These are phyloP conservation scores for Metacarcinus magister DNA, from an alignment of 2,888 invertebrate genomes.

Conservation along the genomic window DNA sequence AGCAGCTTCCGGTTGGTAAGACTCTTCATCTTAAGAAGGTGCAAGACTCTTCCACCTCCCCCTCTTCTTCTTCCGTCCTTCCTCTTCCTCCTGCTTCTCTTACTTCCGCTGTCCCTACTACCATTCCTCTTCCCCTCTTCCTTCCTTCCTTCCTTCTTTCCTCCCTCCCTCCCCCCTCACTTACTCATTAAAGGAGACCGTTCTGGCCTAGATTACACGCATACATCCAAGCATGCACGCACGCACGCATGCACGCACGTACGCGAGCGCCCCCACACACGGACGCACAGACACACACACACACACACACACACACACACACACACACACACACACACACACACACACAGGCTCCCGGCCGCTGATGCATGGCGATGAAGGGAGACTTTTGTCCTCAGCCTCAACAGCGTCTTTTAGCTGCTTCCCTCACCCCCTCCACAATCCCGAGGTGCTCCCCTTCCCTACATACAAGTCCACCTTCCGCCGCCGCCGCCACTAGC, in stretches of 20 bases:
- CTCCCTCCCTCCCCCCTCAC: not conserved
- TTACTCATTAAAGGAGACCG: conserved; percentile 12
- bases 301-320: conserved; percentile 26
- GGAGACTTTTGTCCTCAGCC: conserved; percentile 7
- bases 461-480: not conserved
- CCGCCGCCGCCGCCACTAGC: not conserved
- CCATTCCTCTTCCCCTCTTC: not conserved
- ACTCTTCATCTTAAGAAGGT: no score
- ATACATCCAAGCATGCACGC: not conserved
- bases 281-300: conserved; percentile 31
- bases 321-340: conserved; percentile 10
- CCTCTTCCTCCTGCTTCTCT: not conserved
- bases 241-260: not conserved
- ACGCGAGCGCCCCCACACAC: not conserved
- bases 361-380: conserved; percentile 11
- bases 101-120: not conserved
- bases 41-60: not conserved
- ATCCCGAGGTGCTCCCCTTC: conserved; percentile 6
- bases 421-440: conserved; percentile 21
- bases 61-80: not conserved
- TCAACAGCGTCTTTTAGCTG: not conserved
- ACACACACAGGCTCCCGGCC: not conserved
- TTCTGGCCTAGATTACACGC: not conserved
- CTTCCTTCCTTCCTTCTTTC: not conserved
- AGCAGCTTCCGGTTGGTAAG: no score